These are phyloP conservation scores for Lithobates sylvaticus DNA, from an alignment of 2,797 vertebrate species.

Conservation along the genomic window DNA sequence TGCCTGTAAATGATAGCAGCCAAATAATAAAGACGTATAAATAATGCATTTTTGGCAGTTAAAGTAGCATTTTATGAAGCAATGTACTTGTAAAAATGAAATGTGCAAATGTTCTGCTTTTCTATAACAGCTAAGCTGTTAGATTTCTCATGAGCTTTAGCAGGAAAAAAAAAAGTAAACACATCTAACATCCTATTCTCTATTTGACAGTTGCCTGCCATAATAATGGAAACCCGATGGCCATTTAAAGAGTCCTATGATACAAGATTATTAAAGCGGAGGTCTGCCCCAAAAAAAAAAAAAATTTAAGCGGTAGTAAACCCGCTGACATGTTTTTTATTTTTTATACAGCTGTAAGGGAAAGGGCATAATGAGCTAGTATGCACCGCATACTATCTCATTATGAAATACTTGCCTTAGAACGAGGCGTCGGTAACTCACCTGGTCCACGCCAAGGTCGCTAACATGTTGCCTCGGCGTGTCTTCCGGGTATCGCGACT, in stretches of 20 bases:
- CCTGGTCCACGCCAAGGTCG: no score
- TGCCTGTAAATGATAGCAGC: slow-evolving; percentile 12
- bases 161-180: background rate
- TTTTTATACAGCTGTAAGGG: no score
- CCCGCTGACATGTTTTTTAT: no score
- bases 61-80: slow-evolving; percentile 24
- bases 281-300: no score
- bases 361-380: no score
- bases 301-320: no score
- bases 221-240: background rate
- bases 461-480: no score
- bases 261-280: background rate
- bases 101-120: slow-evolving; percentile 13
- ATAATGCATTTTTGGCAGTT: slow-evolving; percentile 19
- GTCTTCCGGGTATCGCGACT: no score
- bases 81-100: slow-evolving; percentile 34
- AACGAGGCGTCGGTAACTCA: no score
- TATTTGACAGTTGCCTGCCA: background rate
- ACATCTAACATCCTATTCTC: background rate
- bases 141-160: background rate
- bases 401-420: no score
- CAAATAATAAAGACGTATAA: slow-evolving; percentile 20
- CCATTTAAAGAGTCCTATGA: background rate
- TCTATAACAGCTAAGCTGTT: slow-evolving; percentile 1
- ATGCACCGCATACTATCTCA: no score